Evolutionary conservation across 1,140 invertebrate genomes (phyloP), one percentile per base, ranked within the genome.

Genomic region (Penaeus vannamei): DNA sequence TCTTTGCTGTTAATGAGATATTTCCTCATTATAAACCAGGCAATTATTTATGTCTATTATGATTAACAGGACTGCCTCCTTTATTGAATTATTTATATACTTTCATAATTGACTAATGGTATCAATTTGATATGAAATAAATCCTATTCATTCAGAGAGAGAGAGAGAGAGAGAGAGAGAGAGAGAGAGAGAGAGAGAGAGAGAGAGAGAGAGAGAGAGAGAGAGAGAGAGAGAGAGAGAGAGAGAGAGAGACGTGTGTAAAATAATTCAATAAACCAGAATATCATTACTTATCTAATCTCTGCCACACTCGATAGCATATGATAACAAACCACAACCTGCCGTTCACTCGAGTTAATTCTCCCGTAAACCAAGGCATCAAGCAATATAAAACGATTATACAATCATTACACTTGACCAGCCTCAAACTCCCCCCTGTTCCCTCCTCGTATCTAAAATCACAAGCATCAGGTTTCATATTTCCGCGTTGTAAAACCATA

Each of bases 211-310:
- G 79, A 81, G 79, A 81, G 53, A 23, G 53, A 82, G 53, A 59
- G 36, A 82, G 53, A 82, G 53, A 82, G 53, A 59, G 53, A 82
- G 80, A 82, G 80, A 82, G 53, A 77, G 76, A 77, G 76, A 77
- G 76, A 77, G 76, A 79, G 76, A 79, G 32, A 36, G 36, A 79
- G 36, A 36, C 5, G 19, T 4, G n/a, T 5, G 26, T 5, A 79
- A 53, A 53, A 17, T 53, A 17, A 53, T 53, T 53, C 53, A 5
- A 53, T 53, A 53, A 53, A 53, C 53, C 53, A 53, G 12, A 53
- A 12, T 53, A 12, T 17, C 10, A 14, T 53, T 53, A 53, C 53
- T 17, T 53, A 53, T 1, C 53, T 53, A 53, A 53, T 53, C 53
- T 53, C 1, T 17, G 17, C 5, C 10, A 53, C 53, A 53, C 42